Base-by-base conservation (phyloP, 2,113 vertebrate genomes). In the Pomatostomus ruficeps region DNA sequence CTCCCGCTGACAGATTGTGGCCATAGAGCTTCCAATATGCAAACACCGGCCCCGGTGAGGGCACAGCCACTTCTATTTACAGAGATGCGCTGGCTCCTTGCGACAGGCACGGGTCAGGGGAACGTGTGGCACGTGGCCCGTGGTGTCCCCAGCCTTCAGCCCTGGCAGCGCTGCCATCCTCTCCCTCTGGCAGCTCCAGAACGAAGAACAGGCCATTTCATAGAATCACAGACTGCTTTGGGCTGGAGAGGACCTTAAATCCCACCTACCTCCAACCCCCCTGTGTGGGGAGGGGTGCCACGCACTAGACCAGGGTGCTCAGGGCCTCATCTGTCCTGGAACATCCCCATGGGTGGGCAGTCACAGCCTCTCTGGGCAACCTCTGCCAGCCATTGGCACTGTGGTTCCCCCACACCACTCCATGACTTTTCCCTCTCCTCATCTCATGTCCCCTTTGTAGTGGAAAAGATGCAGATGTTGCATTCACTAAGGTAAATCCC, bases 91-190 rank as follows among this genome's bases (percentile, higher is more conserved):
- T 0, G 59, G 89, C 9, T 91, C 74, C 54, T 8, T 23, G 59
- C 0, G 6, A 52, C 2, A 0, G 48, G 49, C 88, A 42, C 1
- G 17, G 80, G 17, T 18, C 25, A 28, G 8, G n/a, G 0, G 2
- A 58, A 35, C 2, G 15, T 36, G 67, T 3, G 0, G 59, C 46
- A 18, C 12, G 1, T 7, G 65, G 55, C 3, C 25, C 1, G 0
- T 1, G 58, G 5, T 17, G 29, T 3, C 75, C 3, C 23, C 3
- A 26, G 25, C 62, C 48, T 26, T 43, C 33, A 15, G 63, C 55
- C 28, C 0, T 0, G 33, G 45, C 58, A 68, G 62, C 24, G 2
- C 45, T 0, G 0, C n/a, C 2, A 1, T 43, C 42, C 33, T 93
- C 33, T 23, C 19, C 28, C 12, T 23, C 26, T 2, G 21, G 10